These are phyloP conservation scores for Chinchilla lanigera DNA, from an alignment of 2,113 vertebrate species.

Conservation along the genomic window DNA sequence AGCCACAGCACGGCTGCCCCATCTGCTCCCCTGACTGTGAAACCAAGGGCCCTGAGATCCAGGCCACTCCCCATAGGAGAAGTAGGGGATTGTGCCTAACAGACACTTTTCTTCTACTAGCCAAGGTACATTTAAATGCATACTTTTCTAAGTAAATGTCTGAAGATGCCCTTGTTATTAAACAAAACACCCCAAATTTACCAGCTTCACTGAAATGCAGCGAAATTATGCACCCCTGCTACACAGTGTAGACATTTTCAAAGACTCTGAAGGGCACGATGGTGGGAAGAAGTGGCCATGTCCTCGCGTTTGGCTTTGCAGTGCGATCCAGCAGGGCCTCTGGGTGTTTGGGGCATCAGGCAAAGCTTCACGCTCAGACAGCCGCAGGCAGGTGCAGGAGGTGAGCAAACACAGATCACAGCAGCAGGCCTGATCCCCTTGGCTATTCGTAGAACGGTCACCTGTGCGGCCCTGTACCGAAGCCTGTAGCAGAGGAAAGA, in stretches of 20 bases:
- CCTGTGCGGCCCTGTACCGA: background rate
- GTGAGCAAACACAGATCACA: too few species aligned
- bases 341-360: background rate
- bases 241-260: background rate
- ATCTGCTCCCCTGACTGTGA: background rate
- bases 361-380: background rate
- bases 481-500: background rate
- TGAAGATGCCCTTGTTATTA: background rate
- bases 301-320: fast-evolving
- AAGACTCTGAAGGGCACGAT: background rate
- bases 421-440: too few species aligned
- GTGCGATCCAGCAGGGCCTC: background rate
- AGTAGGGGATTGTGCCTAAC: background rate
- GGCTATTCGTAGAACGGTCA: background rate
- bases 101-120: background rate
- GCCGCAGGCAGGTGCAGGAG: background rate
- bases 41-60: background rate
- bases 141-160: background rate
- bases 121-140: background rate
- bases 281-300: too few species aligned
- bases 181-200: background rate
- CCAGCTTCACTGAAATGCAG: background rate
- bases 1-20: background rate
- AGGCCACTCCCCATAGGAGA: background rate
- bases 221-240: fast-evolving